Evolutionary conservation across 2,113 vertebrate genomes (phyloP), one percentile per base, ranked within the genome.

Genomic region (Condylura cristata): DNA sequence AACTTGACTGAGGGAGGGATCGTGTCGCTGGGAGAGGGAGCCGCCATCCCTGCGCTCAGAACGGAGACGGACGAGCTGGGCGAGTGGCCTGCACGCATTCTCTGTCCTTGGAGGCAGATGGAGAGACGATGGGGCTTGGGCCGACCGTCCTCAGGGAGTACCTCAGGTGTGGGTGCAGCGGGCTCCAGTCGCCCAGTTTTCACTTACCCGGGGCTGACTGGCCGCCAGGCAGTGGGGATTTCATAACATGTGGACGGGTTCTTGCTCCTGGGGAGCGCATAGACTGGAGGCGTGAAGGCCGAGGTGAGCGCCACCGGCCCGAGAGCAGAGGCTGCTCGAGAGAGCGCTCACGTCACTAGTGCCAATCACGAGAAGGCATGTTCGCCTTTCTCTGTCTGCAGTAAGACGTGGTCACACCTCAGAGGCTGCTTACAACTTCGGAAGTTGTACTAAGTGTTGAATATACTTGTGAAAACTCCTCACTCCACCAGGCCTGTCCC

Each of bases 301-400:
- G 48, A 17, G 48, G 48, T 17, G 48, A 17, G 48, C 5, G 48
- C 48, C 5, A 16, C 17, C 2, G 17, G 48, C 48, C 48, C 13
- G 48, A 12, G 60, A 32, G 28, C 16, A 0, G 46, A 11, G 83
- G 39, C 28, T 18, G 30, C 65, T 6, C 1, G 14, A 24, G 2
- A 8, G 2, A 11, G 26, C 12, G 0, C 1, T 4, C 8, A 22
- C 6, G 17, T 30, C 32, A 3, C 48, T 0, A 0, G 0, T 1
- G 6, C 58, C 32, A 2, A 5, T 24, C 30, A 1, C 7, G 8
- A 2, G 9, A 17, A 53, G 26, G 12, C 13, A 0, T 4, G 1
- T 28, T 32, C 7, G 13, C 78, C 63, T 22, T 22, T 5, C 30
- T 34, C 46, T 41, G 41, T 26, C 32, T 61, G 46, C 18, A 48